These are phyloP conservation scores for Hiodon alosoides DNA, from an alignment of 2,113 vertebrate species.

Conservation along the genomic window DNA sequence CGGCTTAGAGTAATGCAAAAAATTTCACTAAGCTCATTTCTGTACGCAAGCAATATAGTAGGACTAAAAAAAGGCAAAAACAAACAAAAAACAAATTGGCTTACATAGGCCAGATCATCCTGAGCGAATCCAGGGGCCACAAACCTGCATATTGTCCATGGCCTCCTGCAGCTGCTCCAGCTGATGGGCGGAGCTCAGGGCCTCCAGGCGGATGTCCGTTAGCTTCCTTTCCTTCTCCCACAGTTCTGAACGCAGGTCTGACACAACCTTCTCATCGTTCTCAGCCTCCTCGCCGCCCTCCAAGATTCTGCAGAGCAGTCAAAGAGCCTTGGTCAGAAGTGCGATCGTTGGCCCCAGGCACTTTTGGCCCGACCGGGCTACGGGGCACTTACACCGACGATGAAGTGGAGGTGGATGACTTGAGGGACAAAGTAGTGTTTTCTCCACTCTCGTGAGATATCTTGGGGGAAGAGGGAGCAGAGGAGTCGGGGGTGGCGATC, in stretches of 20 bases:
- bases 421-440: slow-evolving; percentile 61
- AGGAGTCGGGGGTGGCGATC: slow-evolving; percentile 88
- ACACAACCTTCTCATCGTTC: slow-evolving; percentile 83
- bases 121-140: background rate
- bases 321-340: background rate
- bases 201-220: slow-evolving; percentile 91
- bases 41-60: background rate
- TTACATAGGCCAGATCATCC: background rate
- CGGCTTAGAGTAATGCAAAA: background rate
- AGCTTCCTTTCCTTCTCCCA: slow-evolving; percentile 98
- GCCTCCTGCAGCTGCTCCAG: slow-evolving; percentile 93
- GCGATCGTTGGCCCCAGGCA: background rate
- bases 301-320: slow-evolving; percentile 52
- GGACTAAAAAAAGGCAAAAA: background rate
- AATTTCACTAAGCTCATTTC: background rate
- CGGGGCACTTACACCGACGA: slow-evolving; percentile 63
- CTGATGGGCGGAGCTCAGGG: slow-evolving; percentile 89
- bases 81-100: background rate
- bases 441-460: slow-evolving; percentile 64
- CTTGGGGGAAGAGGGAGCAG: slow-evolving; percentile 89
- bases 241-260: slow-evolving; percentile 83
- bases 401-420: slow-evolving; percentile 67
- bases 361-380: background rate
- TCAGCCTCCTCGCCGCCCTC: slow-evolving; percentile 56
- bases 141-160: slow-evolving; percentile 94